Evolutionary conservation across 2,797 vertebrate species (phyloP), one percentile per base, ranked within the genome.

Genomic region (Gymnoscopelus microlampas): DNA sequence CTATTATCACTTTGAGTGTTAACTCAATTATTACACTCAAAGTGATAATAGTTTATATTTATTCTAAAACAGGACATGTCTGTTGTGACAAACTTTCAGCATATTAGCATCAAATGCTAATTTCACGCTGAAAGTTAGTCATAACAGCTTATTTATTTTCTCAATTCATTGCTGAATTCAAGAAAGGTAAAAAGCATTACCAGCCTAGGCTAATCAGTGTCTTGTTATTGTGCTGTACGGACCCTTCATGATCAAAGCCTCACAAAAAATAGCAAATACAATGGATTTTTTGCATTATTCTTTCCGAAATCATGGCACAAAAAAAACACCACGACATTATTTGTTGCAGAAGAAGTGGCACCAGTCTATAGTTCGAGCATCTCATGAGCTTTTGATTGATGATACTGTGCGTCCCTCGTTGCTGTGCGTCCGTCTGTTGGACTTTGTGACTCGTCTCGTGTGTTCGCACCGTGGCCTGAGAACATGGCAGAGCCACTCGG

Each of bases 231-330:
- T 62, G 10, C 32, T 55, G 5, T 59, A 54, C 69, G 26, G 74
- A 71, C 67, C 44, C 60, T 29, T 29, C 26, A 29, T 29, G 26
- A 29, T 29, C 26, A 29, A 29, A 29, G 26, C 26, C 26, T 29
- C 26, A 29, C 26, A 29, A 68, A 82, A 82, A 72, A 80, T 79
- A 78, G 71, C 53, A 69, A 65, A 71, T 76, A 60, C 71, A 57
- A 11, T 44, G 26, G 54, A 24, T 63, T 84, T 63, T 84, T 70
- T 73, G 65, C 64, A 70, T 71, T 19, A 61, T 76, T 68, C 39
- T 67, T 62, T 74, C 59, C 62, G 51, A 64, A 72, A 73, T 71
- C 60, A 74, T 60, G 77, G 23, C 66, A 11, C 77, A 44, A 66
- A 70, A 63, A 63, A n/a, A n/a, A 19, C 19, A 19, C 19, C 19